These are phyloP conservation scores for Holacanthella duospinosa DNA, from an alignment of 2,888 invertebrate genomes.

Conservation along the genomic window DNA sequence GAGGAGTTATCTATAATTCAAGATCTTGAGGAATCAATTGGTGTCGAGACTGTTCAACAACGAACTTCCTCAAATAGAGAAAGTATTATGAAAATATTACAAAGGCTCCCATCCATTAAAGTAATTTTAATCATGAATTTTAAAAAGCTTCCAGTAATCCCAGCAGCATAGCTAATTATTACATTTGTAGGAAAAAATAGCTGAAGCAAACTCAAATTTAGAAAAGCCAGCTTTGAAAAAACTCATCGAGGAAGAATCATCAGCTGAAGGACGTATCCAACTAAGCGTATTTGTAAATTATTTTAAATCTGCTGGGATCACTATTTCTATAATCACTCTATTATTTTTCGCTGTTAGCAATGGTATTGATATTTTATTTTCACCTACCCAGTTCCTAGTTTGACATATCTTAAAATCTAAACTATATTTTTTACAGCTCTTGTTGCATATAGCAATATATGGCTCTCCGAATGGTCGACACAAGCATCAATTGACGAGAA, in stretches of 20 bases:
- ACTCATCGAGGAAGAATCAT: neutral
- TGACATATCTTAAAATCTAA: neutral
- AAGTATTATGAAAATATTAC: neutral
- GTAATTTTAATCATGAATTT: too few species aligned
- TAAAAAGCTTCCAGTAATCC: too few species aligned
- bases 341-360: neutral
- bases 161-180: too few species aligned
- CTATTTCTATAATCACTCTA: neutral
- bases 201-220: neutral
- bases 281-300: neutral
- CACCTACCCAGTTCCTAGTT: too few species aligned
- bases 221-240: neutral
- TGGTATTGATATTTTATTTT: too few species aligned
- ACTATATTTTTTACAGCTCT: neutral
- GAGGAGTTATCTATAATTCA: neutral
- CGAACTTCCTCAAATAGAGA: neutral
- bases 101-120: neutral
- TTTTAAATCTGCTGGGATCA: neutral
- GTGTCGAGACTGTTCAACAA: neutral
- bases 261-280: neutral
- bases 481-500: neutral
- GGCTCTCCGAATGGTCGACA: conserved; percentile 7
- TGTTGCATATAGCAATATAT: neutral
- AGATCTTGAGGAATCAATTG: neutral
- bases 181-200: too few species aligned